A percentile compares a stretch with the other conserved stretches of the same genome.
phyloP scores from a whole-genome alignment of 2,888 invertebrate species.

The Itoplectis maculator region DNA sequence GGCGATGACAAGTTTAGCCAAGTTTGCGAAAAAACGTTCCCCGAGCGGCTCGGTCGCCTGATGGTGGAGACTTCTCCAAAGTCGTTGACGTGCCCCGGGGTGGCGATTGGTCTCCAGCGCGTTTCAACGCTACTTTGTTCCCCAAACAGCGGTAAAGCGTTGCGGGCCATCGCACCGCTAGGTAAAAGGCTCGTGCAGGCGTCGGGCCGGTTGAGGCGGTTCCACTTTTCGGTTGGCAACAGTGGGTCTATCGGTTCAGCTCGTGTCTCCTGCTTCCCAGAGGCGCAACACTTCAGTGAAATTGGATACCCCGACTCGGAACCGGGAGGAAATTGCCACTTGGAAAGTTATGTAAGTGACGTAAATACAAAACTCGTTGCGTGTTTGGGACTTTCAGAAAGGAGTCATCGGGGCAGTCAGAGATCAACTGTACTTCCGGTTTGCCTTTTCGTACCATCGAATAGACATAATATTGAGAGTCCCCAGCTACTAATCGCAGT shows the following conservation, averaged over 20 bases:
- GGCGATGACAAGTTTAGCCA: constrained; percentile 14
- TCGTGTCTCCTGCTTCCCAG: constrained; percentile 10
- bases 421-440: neutral
- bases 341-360: constrained; percentile 73
- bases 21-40: constrained; percentile 18
- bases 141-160: constrained; percentile 29
- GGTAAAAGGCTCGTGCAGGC: constrained; percentile 4
- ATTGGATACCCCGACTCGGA: constrained; percentile 12
- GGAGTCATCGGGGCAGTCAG: constrained; percentile 59
- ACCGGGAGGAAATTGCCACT: constrained; percentile 72
- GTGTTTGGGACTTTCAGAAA: constrained; percentile 61
- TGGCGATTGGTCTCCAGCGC: constrained; percentile 14
- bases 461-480: neutral
- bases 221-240: constrained; percentile 3
- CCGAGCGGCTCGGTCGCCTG: neutral
- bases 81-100: constrained; percentile 17
- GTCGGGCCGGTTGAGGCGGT: neutral
- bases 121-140: constrained; percentile 23
- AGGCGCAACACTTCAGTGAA: neutral
- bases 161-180: neutral
- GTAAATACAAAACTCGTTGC: constrained; percentile 75
- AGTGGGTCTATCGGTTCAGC: neutral
- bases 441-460: neutral
- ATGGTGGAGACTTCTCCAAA: constrained; percentile 6
- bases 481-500: neutral